Percentiles rank a stretch among this genome's conserved stretches.
Evolutionary conservation across 1,140 invertebrate species (phyloP).

Genomic region (Atta texana): DNA sequence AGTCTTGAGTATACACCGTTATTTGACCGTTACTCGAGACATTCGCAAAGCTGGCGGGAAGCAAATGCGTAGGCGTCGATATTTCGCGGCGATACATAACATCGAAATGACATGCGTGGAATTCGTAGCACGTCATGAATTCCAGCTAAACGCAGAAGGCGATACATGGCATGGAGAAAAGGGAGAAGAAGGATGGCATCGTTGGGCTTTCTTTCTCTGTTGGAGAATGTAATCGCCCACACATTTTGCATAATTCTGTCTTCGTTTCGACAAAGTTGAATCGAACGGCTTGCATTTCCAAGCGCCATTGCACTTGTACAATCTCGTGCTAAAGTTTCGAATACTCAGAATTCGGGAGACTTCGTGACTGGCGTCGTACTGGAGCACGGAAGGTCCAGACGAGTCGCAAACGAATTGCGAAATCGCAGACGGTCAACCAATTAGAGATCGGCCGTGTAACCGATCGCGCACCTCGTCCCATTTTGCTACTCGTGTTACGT

Average conservation of each 20-base stretch:
- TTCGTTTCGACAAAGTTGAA: conserved; percentile 11
- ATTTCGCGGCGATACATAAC: conserved; percentile 42
- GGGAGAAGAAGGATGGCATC: conserved; percentile 24
- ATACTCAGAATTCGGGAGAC: background rate
- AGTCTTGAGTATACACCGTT: background rate
- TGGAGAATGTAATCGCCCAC: conserved; percentile 1
- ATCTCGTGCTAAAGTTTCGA: background rate
- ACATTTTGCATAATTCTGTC: background rate
- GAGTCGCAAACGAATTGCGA: conserved; percentile 42
- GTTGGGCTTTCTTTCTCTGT: conserved; percentile 72
- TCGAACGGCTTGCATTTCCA: background rate
- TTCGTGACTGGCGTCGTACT: background rate
- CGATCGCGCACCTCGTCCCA: conserved; percentile 43
- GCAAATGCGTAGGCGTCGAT: conserved; percentile 39
- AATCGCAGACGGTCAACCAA: conserved; percentile 47
- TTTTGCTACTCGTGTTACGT: conserved; percentile 33
- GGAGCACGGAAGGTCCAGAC: background rate
- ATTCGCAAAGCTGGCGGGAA: conserved; percentile 37
- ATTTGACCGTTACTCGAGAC: conserved; percentile 23
- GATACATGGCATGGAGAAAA: background rate
- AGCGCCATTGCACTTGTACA: background rate
- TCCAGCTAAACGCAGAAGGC: background rate
- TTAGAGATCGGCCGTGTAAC: conserved; percentile 57
- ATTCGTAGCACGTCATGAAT: conserved; percentile 55
- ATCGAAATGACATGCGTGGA: conserved; percentile 63